Base-by-base conservation (phyloP, 1,140 invertebrate genomes). In the Diorhabda carinulata region DNA sequence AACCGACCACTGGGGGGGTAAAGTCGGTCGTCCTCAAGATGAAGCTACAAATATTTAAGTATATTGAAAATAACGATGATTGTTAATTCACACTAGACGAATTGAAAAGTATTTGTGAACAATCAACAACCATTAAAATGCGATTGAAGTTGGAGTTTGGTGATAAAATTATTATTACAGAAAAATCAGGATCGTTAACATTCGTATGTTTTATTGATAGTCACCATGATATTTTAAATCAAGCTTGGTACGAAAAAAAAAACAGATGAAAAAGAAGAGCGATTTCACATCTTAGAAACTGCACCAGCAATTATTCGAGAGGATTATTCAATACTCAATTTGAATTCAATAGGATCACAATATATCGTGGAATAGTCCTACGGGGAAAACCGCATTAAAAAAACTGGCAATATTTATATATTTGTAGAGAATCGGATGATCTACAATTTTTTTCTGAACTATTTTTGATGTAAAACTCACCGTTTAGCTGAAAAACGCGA, bases 221-320 rank as follows among this genome's bases (percentile, higher is more conserved):
- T 69, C 61, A 67, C 10, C 58, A 69, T 65, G 43, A 69, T 64
- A 69, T 69, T 69, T 69, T 60, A 4, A 69, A 69, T 65, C 62
- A 69, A 69, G 68, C 68, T 60, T 60, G 68, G 63, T 69, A 69
- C 42, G 43, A 69, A 59, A 69, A 60, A 69, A 64, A 64, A 69
- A 65, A 0, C 56, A 2, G 41, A 69, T 65, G n/a, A 60, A 43
- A 69, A 64, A 65, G 4, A 61, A 43, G 40, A 61, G 43, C 43
- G 43, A 61, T 43, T 43, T 9, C 25, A 1, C 25, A 25, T 25
- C 25, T 25, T 25, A 42, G 3, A 42, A 41, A 61, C 5, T 52
- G 6, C 25, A 8, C 9, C 57, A 10, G 57, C 57, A 3, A 40
- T 4, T 1, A 61, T 61, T n/a, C 60, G 10, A n/a, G 25, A 61